Conservation (phyloP, 2,113 vertebrate species). For the Anthoscopus minutus region DNA sequence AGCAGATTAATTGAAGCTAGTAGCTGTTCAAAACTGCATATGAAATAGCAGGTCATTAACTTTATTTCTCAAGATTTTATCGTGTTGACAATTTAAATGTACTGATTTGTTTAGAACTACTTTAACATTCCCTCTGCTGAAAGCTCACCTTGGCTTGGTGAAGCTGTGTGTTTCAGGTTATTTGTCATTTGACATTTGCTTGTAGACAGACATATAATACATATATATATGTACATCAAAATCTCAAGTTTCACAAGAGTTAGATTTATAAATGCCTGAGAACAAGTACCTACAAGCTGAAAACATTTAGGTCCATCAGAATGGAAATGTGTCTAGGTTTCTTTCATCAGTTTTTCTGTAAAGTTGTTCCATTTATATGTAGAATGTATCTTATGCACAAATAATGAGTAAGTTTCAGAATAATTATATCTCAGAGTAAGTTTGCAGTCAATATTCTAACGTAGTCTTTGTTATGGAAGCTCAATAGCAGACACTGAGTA, state of each 20-base stretch:
- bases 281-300: not conserved
- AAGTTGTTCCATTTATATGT: not conserved
- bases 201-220: not conserved
- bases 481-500: not conserved
- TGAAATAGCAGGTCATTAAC: conserved; percentile 62
- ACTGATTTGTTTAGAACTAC: conserved; percentile 35
- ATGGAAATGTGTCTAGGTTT: not conserved
- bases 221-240: not conserved
- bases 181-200: conserved; percentile 27
- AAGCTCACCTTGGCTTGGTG: conserved; percentile 30
- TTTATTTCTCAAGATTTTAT: conserved; percentile 42
- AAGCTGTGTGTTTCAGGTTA: conserved; percentile 12
- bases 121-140: conserved; percentile 34
- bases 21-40: conserved; percentile 56
- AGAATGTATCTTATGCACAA: not conserved
- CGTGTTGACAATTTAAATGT: not conserved
- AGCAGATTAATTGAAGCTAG: conserved; percentile 64
- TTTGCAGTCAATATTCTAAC: not conserved
- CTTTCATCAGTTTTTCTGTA: not conserved
- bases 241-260: not conserved
- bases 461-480: conserved; percentile 12
- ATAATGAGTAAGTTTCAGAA: not conserved
- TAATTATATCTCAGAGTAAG: not conserved
- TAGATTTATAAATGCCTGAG: not conserved
- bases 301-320: conserved; percentile 33